phyloP scores from a whole-genome alignment of 2,113 vertebrate genomes.

The Odontophorus gujanensis region DNA sequence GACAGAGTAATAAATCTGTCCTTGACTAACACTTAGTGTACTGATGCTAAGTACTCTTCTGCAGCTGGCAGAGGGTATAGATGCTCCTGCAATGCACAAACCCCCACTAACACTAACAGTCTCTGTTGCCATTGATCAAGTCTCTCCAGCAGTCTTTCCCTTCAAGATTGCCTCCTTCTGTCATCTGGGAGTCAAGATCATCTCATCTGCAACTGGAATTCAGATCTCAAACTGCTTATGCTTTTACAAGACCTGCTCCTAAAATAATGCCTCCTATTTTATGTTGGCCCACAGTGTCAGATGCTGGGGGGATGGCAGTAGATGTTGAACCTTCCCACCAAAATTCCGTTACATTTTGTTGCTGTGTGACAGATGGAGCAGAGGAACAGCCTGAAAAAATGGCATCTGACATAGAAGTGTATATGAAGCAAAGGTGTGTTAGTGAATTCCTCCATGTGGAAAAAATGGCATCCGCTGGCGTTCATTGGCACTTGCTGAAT shows the following conservation, averaged over 20 bases:
- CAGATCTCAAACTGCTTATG: not conserved
- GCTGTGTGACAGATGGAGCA: too few species aligned
- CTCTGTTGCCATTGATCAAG: not conserved
- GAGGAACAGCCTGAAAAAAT: too few species aligned
- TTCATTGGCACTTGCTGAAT: too few species aligned
- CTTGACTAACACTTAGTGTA: not conserved
- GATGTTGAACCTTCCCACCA: not conserved
- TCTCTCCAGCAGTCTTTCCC: not conserved
- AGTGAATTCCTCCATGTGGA: not conserved
- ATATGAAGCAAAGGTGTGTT: not conserved
- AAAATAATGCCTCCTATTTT: not conserved
- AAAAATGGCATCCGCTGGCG: too few species aligned
- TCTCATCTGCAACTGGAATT: not conserved
- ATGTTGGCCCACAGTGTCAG: not conserved
- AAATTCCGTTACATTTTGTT: not conserved
- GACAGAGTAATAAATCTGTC: not conserved
- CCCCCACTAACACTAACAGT: accelerated
- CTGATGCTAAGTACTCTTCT: not conserved
- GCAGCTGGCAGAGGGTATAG: not conserved
- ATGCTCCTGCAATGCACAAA: not conserved
- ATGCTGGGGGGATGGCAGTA: not conserved
- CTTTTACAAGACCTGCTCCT: not conserved
- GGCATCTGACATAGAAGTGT: too few species aligned
- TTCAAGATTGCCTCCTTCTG: not conserved
- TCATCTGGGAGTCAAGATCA: not conserved